Evolutionary conservation across 2,888 invertebrate genomes (phyloP), one percentile per base, ranked within the genome.

Genomic region (Junonia oenone): DNA sequence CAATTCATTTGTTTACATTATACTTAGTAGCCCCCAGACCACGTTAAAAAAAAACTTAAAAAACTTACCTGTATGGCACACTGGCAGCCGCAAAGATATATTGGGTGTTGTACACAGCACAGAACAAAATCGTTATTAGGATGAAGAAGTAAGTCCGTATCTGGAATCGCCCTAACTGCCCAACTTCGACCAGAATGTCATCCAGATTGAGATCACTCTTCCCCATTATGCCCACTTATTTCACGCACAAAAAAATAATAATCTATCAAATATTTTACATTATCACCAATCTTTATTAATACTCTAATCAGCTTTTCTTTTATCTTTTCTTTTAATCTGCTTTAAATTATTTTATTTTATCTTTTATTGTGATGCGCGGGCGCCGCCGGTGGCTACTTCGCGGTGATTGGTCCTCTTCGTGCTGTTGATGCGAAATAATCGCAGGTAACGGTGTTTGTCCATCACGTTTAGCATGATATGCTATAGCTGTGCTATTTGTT

Each of bases 1-100:
- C n/a, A n/a, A n/a, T n/a, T n/a, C n/a, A n/a, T n/a, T n/a, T n/a
- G n/a, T n/a, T n/a, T n/a, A n/a, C n/a, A n/a, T n/a, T n/a, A n/a
- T n/a, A n/a, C n/a, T n/a, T n/a, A n/a, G n/a, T n/a, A n/a, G n/a
- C n/a, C n/a, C 2, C 1, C 27, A 27, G 6, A 27, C 1, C 27
- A 8, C 6, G 2, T 27, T 1, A 37, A 37, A 35, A 38, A 38
- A 15, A 0, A 17, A 14, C 17, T 8, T 2, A 40, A 19, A 8
- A 0, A 9, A 37, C 61, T 56, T 37, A 91, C 91, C 91, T 88
- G 73, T 89, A 87, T n/a, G 75, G 70, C 1, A 88, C 68, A 43
- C 79, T 78, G 2, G 81, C 87, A 2, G 91, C 91, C 1, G 88
- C 83, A 64, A 92, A 92, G 45, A 91, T 81, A 59, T 90, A 92